Evolutionary conservation across 2,888 invertebrate species (phyloP), one percentile per base, ranked within the genome.

Genomic region (Athrips mouffetella): DNA sequence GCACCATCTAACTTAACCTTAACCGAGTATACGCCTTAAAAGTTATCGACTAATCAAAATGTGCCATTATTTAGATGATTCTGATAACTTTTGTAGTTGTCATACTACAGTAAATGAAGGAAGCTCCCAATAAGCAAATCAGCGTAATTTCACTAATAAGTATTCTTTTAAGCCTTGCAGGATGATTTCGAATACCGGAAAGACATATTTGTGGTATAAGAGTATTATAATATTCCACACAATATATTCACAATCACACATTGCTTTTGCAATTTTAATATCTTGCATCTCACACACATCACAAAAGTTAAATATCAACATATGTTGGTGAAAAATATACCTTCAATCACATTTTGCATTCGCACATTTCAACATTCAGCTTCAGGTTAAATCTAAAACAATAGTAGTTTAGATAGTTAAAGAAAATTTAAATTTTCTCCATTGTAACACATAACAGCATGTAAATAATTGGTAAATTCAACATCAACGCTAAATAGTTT

Each of bases 201-300:
- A 30, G 41, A 20, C 37, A n/a, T 29, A 27, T 33, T 20, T 37
- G 20, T 29, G 51, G 51, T 54, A 53, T 18, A 20, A n/a, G 11
- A 16, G 6, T 46, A 30, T 42, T 33, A 6, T 16, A 15, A 45
- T 40, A 58, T 45, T 51, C 47, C 56, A 63, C 49, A 58, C 59
- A 50, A n/a, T n/a, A n/a, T 51, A 47, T 53, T 62, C 60, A 70
- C 68, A 60, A 46, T 65, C 67, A 74, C 76, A 67, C 62, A 60
- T 60, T 55, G 77, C 79, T 76, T 76, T 48, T 62, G 68, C 69
- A 68, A 68, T 59, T 59, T 59, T 58, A 65, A 69, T 68, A 57
- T 60, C 41, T 50, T 63, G 59, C 63, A 63, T 58, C 47, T 62
- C 65, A 66, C 63, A 53, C 55, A 40, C 62, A 52, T 51, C 55